These are phyloP conservation scores for Kryptolebias ocellatus DNA, from an alignment of 2,797 vertebrate species.

Conservation along the genomic window DNA sequence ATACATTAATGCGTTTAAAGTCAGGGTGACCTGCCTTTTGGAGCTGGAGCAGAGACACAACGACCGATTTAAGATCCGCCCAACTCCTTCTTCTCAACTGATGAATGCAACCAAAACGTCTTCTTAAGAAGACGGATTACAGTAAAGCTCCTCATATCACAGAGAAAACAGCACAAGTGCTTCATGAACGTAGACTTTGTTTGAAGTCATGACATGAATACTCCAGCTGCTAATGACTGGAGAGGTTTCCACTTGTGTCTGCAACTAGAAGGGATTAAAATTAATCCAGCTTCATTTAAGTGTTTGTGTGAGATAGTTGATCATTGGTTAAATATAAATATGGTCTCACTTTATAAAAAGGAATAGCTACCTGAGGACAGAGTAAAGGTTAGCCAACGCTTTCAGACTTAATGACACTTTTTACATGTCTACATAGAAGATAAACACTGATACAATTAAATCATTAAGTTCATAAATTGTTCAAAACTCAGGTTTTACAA, in stretches of 20 bases:
- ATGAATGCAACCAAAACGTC: constrained; percentile 46
- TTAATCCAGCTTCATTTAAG: constrained; percentile 2
- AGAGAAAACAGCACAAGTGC: constrained; percentile 4
- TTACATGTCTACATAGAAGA: too few relatives aligned
- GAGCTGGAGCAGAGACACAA: constrained; percentile 21
- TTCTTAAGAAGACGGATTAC: constrained; percentile 68
- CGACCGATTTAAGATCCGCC: constrained; percentile 52
- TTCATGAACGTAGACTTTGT: constrained; percentile 28
- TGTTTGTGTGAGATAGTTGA: constrained; percentile 13
- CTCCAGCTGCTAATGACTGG: constrained; percentile 9
- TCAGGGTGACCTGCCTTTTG: constrained; percentile 20
- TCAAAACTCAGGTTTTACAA: too few relatives aligned
- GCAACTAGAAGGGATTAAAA: constrained; percentile 1
- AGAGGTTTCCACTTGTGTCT: constrained; percentile 29
- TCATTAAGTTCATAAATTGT: too few relatives aligned
- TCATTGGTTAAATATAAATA: constrained; percentile 25
- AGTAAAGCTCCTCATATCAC: constrained; percentile 46
- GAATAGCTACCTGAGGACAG: neutral
- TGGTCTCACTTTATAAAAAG: neutral
- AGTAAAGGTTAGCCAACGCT: neutral
- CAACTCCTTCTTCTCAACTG: constrained; percentile 26
- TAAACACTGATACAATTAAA: too few relatives aligned
- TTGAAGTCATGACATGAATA: constrained; percentile 39
- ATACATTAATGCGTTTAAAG: constrained; percentile 34
- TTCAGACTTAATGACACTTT: too few relatives aligned